phyloP scores from a whole-genome alignment of 1,140 invertebrate genomes.

The Aphaenogaster floridana region DNA sequence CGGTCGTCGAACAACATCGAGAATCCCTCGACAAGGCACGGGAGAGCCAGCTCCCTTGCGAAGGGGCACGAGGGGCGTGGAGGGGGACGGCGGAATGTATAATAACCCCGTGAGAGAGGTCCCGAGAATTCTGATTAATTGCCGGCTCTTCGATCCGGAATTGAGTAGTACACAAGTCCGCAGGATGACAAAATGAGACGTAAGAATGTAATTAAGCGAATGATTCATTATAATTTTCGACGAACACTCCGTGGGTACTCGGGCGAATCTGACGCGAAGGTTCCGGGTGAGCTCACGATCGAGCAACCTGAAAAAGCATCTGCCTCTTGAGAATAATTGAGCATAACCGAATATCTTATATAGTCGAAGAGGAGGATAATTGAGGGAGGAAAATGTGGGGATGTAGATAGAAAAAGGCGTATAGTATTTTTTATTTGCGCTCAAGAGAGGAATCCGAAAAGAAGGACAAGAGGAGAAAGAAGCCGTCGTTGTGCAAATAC shows the following conservation, averaged over 20 bases:
- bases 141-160: background rate
- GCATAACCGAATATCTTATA: background rate
- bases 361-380: background rate
- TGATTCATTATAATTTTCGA: slow-evolving; percentile 32
- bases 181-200: background rate
- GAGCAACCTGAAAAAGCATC: background rate
- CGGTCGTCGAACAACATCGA: slow-evolving; percentile 14
- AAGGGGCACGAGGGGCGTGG: background rate
- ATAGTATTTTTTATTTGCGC: background rate
- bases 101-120: too few species aligned
- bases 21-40: slow-evolving; percentile 11
- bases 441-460: background rate
- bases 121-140: slow-evolving; percentile 20
- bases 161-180: background rate
- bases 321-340: slow-evolving; percentile 6
- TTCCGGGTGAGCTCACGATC: background rate
- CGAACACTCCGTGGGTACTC: background rate
- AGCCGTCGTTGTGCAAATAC: background rate
- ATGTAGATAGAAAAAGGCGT: background rate
- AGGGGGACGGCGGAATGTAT: background rate
- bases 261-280: background rate
- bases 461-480: background rate
- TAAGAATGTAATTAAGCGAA: background rate
- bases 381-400: background rate
- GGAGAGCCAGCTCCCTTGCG: background rate